Evolutionary conservation across 1,140 invertebrate species (phyloP), one percentile per base, ranked within the genome.

Genomic region (Hyles euphorbiae): DNA sequence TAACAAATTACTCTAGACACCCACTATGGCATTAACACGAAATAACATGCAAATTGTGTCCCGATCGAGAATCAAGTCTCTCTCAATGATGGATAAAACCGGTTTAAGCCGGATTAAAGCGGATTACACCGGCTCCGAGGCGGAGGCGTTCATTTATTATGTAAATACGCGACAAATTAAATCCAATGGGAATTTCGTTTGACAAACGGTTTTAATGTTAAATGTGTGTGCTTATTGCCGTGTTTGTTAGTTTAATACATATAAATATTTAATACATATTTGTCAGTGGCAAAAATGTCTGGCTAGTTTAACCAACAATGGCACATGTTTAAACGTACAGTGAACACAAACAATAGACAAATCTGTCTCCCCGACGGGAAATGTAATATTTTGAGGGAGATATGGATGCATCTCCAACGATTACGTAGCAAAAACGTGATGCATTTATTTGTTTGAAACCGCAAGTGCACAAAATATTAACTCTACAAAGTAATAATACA

Each of bases 161-260:
- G 83, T 84, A 87, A 87, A 87, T 87, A 87, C 78, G 73, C 74
- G 79, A 87, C 83, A 85, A 87, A 87, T 87, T 87, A 87, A 87
- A 82, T 83, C 83, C 83, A 68, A 87, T 77, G 81, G 83, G 83
- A 81, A 80, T 83, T 80, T 81, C 78, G 70, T 80, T 85, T 83
- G 81, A 83, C 78, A 85, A 84, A 84, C 75, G 81, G 67, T 71
- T 68, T 54, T 54, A 54, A 44, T 45, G 53, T 56, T 44, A 34
- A 48, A 56, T 34, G 44, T 10, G 10, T 34, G 50, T 5, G 10
- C 32, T 34, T 52, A 52, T 52, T 52, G 32, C 12, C n/a, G 44
- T 48, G 45, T 43, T 56, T 56, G 45, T 56, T 56, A 56, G 53
- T 54, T 54, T 43, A 43, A 45, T 44, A 40, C 8, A 40, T 5